Evolutionary conservation across 2,888 invertebrate genomes (phyloP), one percentile per base, ranked within the genome.

Genomic region (Priocnemis perturbator): DNA sequence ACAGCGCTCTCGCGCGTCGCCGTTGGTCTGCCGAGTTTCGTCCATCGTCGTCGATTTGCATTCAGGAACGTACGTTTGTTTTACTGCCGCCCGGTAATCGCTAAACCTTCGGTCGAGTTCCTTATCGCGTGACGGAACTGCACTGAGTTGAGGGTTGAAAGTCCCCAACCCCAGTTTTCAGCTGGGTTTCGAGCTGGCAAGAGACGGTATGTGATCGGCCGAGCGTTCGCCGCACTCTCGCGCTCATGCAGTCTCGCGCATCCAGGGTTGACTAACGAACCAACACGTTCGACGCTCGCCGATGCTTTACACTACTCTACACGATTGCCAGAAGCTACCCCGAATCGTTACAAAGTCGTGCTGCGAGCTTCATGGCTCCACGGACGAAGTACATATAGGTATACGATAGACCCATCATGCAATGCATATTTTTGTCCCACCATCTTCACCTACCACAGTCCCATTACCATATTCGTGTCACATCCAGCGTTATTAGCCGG

Each of bases 51-150:
- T 67, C 71, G 73, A 72, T 72, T 74, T 69, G 69, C 73, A 69
- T 74, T 73, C 68, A 45, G 48, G 63, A 64, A 64, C 59, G 69
- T 64, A 56, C 73, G 71, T 71, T 73, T 65, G 71, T 57, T 71
- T 71, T 65, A 57, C 26, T 20, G 26, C 65, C 60, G 30, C 62
- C 26, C 60, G 14, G 57, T 65, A 71, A 73, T 73, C 73, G 68
- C 68, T 68, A 58, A 68, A 73, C 65, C 71, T 64, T 55, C 61
- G 37, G 63, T 69, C 71, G 69, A 57, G 69, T 52, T 59, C 59
- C 69, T 74, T 74, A 72, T 74, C 67, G 74, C 72, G 72, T 72
- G 72, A 72, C 72, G 69, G 61, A 62, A 60, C 57, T 45, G 69
- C 66, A 52, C 44, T 63, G 73, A 71, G 37, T 37, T 37, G 71